A percentile compares a stretch with the other conserved stretches of the same genome.
Evolutionary conservation across 2,113 vertebrate species (phyloP).

Genomic region (Phodopus roborovskii): DNA sequence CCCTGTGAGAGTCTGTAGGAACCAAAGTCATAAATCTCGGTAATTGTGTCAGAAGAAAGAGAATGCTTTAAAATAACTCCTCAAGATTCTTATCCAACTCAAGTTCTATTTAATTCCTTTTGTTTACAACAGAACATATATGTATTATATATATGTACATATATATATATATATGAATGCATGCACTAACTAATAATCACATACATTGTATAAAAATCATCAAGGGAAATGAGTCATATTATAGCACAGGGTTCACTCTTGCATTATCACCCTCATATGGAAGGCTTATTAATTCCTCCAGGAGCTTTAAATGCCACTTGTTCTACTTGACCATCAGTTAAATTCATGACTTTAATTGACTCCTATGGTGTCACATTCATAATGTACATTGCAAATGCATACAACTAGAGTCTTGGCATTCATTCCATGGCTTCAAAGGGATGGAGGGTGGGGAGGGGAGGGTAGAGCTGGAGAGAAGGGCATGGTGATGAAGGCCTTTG

Average conservation of each 20-base stretch:
- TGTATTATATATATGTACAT: no score
- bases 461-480: no score
- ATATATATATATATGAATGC: neutral
- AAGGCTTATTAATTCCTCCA: conserved; percentile 28
- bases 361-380: neutral
- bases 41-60: neutral
- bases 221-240: neutral
- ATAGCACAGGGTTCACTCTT: neutral
- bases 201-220: neutral
- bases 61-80: neutral
- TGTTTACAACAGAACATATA: neutral
- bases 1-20: neutral
- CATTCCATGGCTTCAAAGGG: neutral
- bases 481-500: neutral
- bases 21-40: neutral
- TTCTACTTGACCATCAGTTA: neutral
- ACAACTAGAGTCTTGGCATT: neutral
- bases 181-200: neutral
- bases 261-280: neutral
- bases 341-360: neutral
- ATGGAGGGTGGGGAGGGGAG: neutral
- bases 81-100: neutral
- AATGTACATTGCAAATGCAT: neutral
- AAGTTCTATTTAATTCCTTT: neutral
- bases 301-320: neutral